phyloP scores from a whole-genome alignment of 2,888 invertebrate genomes.

The Ptychoptera contaminata region DNA sequence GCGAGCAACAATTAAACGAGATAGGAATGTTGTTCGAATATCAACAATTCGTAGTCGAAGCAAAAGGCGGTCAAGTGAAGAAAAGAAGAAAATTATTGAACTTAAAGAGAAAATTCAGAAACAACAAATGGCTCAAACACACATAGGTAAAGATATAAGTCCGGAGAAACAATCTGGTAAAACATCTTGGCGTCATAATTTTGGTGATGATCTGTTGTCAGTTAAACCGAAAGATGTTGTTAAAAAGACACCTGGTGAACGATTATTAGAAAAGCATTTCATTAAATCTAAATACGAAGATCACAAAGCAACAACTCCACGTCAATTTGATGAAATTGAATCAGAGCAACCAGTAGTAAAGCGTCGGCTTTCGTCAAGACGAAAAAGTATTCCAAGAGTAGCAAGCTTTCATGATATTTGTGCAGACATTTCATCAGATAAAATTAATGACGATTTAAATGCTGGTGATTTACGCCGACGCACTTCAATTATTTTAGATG shows the following conservation, averaged over 20 bases:
- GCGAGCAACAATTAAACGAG: constrained; percentile 34
- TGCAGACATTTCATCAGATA: constrained; percentile 35
- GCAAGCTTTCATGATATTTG: constrained; percentile 41
- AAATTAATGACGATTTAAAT: constrained; percentile 36
- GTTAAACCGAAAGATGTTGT: constrained; percentile 17
- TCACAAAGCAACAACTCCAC: constrained; percentile 13
- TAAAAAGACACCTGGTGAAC: constrained; percentile 54
- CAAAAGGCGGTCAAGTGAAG: background rate
- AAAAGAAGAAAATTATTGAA: constrained; percentile 11
- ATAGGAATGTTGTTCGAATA: constrained; percentile 56
- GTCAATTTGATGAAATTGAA: constrained; percentile 13
- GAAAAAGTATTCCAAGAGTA: constrained; percentile 22
- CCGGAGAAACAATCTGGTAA: constrained; percentile 7
- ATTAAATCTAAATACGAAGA: constrained; percentile 41
- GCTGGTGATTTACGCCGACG: constrained; percentile 34
- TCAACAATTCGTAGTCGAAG: constrained; percentile 38
- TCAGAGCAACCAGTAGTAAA: constrained; percentile 17
- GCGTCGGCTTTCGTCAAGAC: constrained; percentile 13
- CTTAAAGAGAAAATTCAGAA: constrained; percentile 16
- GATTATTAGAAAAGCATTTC: constrained; percentile 58
- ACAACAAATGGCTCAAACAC: constrained; percentile 7
- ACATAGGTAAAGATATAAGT: constrained; percentile 12
- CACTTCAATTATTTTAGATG: constrained; percentile 38
- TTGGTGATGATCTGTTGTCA: constrained; percentile 37
- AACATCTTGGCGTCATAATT: constrained; percentile 43